phyloP scores from a whole-genome alignment of 2,797 vertebrate genomes.

The Helarctos malayanus region DNA sequence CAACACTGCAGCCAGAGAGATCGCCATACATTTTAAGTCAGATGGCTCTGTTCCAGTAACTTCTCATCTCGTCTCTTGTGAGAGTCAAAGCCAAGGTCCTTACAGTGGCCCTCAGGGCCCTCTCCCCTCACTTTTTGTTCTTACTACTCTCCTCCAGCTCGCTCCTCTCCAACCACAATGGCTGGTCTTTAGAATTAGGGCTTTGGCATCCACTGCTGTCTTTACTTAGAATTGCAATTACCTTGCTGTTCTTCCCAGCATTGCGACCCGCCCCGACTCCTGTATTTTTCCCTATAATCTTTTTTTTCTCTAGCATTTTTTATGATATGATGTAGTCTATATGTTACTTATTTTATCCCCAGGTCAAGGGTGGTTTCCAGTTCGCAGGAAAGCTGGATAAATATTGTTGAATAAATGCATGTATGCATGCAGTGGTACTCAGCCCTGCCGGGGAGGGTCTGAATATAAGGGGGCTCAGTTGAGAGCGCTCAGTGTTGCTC shows the following conservation, averaged over 20 bases:
- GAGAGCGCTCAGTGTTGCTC: neutral
- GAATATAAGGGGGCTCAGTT: accelerated
- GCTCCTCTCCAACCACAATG: neutral
- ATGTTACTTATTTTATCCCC: neutral
- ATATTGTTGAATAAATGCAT: neutral
- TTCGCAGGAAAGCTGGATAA: neutral
- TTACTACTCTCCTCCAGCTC: neutral
- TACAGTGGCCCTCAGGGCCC: neutral
- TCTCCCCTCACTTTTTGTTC: neutral
- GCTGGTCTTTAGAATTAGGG: neutral
- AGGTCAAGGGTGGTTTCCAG: neutral
- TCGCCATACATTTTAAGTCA: neutral
- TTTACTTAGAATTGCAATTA: neutral
- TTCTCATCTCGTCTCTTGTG: neutral
- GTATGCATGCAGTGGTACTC: accelerated
- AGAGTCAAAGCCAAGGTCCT: neutral
- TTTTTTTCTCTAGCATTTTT: neutral
- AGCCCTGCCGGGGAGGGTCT: neutral
- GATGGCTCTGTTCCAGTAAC: neutral
- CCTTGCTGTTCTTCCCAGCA: neutral
- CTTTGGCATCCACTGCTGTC: neutral
- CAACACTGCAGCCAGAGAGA: neutral
- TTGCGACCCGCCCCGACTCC: neutral
- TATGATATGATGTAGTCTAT: neutral
- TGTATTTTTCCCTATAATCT: neutral